Evolutionary conservation across 2,888 invertebrate genomes (phyloP).

Genomic region (Eulithis testata): DNA sequence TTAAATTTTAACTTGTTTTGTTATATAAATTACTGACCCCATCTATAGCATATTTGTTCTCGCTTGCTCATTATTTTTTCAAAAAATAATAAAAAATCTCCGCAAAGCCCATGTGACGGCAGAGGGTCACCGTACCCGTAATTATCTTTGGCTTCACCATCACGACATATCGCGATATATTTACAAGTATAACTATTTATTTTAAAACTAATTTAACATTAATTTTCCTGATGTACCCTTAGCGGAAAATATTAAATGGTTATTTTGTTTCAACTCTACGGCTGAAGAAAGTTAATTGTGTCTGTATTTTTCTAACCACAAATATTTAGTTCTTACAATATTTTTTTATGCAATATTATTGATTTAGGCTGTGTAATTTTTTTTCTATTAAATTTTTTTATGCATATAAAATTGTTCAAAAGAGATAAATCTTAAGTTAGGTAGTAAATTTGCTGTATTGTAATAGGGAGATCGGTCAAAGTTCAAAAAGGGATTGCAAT

Average conservation of each 20-base stretch:
- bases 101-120: slow-evolving; percentile 79
- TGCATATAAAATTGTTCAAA: not conserved
- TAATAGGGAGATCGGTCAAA: slow-evolving; percentile 69
- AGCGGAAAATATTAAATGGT: slow-evolving; percentile 14
- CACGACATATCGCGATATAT: slow-evolving; percentile 82
- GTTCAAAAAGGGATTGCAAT: slow-evolving; percentile 66
- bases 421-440: not conserved
- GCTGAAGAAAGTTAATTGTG: no score
- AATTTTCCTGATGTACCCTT: slow-evolving; percentile 59
- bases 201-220: slow-evolving; percentile 58
- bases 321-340: no score
- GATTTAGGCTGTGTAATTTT: no score
- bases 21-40: slow-evolving; percentile 6
- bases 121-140: slow-evolving; percentile 85
- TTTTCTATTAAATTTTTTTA: no score
- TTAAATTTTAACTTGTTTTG: slow-evolving; percentile 52
- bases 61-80: not conserved
- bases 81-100: slow-evolving; percentile 43
- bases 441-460: not conserved
- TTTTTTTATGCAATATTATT: no score
- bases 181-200: slow-evolving; percentile 59
- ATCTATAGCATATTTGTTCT: not conserved
- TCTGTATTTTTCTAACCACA: no score
- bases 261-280: not conserved
- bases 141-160: slow-evolving; percentile 85